Evolutionary conservation across 1,140 invertebrate genomes (phyloP), one percentile per base, ranked within the genome.

Genomic region (Thaumetopoea pityocampa): DNA sequence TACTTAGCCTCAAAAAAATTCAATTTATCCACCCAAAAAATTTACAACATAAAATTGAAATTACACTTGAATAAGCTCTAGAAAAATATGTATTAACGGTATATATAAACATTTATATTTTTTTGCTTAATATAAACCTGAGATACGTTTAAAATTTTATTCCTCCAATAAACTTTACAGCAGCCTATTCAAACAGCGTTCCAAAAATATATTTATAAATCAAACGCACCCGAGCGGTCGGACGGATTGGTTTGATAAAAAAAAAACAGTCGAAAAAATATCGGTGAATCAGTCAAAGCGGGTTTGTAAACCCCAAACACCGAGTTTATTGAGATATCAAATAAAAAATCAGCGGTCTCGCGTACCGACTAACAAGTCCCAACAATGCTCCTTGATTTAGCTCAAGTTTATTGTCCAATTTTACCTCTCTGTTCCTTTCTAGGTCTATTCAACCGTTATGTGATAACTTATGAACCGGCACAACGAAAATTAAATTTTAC

Each of bases 321-420:
- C 36, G 51, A 51, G 53, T 67, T 73, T 80, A 80, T 80, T 77
- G 70, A 77, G 76, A 80, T 74, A 77, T 80, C 76, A 74, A 80
- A 80, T 77, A 77, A 80, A 80, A 79, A 80, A 80, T 80, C 76
- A 77, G 76, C 63, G 68, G 69, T 68, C 64, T 64, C 50, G 54
- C 53, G 64, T 55, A 51, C 53, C 55, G 43, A 51, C 70, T 74
- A 74, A 74, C 69, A 70, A 77, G 71, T 44, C 61, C 61, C 70
- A 53, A 79, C 71, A 79, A 79, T 77, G 55, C 71, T 76, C 63
- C 67, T 74, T 77, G 74, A 79, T 79, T 79, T 73, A 73, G 48
- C 59, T 63, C 58, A 66, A 67, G 64, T 68, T 53, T 76, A 79
- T 79, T 72, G 69, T 76, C 64, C 70, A 72, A 55, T 56, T 66